These are phyloP conservation scores for Andrena bucephala DNA, from an alignment of 2,888 invertebrate species.

Conservation along the genomic window DNA sequence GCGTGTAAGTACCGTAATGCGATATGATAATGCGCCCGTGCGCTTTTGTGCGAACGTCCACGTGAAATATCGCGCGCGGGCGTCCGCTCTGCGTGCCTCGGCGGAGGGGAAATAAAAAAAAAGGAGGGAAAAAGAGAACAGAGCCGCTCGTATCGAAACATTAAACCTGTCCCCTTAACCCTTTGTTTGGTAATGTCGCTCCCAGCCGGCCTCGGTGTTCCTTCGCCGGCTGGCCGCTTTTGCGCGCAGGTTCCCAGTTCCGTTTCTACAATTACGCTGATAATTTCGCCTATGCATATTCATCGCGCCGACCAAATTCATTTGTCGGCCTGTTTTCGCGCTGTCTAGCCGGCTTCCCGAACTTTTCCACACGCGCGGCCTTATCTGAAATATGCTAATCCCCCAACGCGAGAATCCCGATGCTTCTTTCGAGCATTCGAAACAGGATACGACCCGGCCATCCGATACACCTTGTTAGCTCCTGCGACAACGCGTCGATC, in stretches of 20 bases:
- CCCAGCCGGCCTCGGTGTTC: neutral
- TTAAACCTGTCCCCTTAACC: constrained; percentile 40
- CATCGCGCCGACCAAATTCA: constrained; percentile 6
- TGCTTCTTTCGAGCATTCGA: too few species aligned
- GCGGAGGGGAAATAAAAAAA: neutral
- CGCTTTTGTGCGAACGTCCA: constrained; percentile 59
- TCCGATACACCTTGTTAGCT: too few species aligned
- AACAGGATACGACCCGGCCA: too few species aligned
- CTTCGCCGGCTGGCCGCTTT: neutral
- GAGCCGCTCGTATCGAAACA: constrained; percentile 28
- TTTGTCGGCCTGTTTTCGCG: constrained; percentile 1
- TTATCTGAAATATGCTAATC: too few species aligned
- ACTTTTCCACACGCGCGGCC: neutral
- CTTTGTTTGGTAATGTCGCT: constrained; percentile 28
- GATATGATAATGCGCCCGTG: constrained; percentile 61
- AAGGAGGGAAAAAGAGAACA: neutral
- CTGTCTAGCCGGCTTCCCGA: neutral
- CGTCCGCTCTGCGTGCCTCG: neutral
- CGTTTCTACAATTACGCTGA: constrained; percentile 37
- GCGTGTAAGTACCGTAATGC: constrained; percentile 65
- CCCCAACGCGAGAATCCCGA: too few species aligned
- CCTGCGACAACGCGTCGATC: too few species aligned
- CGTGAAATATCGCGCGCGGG: constrained; percentile 54
- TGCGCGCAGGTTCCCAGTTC: neutral
- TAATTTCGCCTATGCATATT: constrained; percentile 28